phyloP scores from a whole-genome alignment of 2,797 vertebrate species.

The Phrynocephalus guinanensis region DNA sequence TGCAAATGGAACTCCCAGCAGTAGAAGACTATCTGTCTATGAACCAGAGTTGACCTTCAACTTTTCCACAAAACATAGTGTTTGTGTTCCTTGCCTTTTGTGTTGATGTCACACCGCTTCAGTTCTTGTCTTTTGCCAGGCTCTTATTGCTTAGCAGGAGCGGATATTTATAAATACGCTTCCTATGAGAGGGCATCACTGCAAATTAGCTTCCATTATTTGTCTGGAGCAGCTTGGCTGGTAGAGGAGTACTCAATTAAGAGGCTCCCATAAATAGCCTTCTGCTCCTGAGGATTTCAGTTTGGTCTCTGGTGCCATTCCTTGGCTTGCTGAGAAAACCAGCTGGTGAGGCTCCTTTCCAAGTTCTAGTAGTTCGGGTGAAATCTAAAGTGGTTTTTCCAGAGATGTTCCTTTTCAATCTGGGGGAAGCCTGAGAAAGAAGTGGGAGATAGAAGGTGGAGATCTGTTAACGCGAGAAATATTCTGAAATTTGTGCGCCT shows the following conservation, averaged over 20 bases:
- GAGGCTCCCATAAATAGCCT: constrained; percentile 23
- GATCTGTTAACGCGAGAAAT: background rate
- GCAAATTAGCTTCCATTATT: constrained; percentile 40
- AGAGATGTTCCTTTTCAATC: background rate
- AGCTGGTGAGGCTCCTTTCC: constrained; percentile 27
- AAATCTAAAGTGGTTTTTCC: background rate
- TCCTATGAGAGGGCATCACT: constrained; percentile 14
- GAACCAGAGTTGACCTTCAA: no score
- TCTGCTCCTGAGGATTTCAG: constrained; percentile 3
- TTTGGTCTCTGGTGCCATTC: background rate
- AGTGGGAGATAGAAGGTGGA: no score
- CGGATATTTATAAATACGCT: constrained; percentile 38
- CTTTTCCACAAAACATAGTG: no score
- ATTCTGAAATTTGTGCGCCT: background rate
- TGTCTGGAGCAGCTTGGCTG: constrained; percentile 25
- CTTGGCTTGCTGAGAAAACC: constrained; percentile 3
- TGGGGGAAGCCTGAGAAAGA: background rate
- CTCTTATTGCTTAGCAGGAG: constrained; percentile 5
- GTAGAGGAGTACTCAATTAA: background rate
- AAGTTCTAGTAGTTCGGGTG: background rate
- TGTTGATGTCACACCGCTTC: background rate
- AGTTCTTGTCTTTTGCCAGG: background rate
- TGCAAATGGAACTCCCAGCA: no score
- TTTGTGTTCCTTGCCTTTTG: background rate
- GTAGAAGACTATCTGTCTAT: no score